phyloP scores from a whole-genome alignment of 2,113 vertebrate species.

The Lophura nycthemera region DNA sequence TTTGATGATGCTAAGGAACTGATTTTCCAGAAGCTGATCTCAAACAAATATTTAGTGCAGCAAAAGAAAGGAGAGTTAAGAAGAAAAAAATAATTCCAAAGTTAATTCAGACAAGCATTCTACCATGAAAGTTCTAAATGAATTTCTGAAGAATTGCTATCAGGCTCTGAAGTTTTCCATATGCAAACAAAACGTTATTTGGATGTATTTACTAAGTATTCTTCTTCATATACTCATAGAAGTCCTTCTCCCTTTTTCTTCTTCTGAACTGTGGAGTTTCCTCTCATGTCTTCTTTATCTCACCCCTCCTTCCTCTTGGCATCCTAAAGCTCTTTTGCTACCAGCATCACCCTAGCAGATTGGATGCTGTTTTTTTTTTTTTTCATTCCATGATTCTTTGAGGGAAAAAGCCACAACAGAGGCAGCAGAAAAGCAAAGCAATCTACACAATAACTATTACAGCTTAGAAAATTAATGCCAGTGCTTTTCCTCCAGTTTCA shows the following conservation, averaged over 20 bases:
- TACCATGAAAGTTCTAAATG: background rate
- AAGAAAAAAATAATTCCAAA: background rate
- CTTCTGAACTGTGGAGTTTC: background rate
- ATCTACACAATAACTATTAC: background rate
- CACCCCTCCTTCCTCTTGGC: background rate
- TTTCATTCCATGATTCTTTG: background rate
- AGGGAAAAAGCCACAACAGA: background rate
- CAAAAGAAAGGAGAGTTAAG: background rate
- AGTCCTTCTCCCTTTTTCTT: background rate
- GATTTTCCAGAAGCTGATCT: background rate
- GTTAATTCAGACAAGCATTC: background rate
- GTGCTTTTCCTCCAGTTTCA: background rate
- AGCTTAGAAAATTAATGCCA: background rate
- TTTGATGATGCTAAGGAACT: background rate
- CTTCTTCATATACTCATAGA: background rate
- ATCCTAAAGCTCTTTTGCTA: background rate
- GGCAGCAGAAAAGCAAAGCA: background rate
- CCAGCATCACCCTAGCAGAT: background rate
- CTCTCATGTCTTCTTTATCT: background rate
- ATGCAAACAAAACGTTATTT: background rate
- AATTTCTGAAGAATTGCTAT: background rate
- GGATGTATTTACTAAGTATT: background rate
- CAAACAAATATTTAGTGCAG: background rate
- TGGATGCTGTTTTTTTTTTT: background rate
- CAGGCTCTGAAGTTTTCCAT: background rate